Conservation (phyloP, 1,140 invertebrate species). For the Phymorhynchus buccinoides region DNA sequence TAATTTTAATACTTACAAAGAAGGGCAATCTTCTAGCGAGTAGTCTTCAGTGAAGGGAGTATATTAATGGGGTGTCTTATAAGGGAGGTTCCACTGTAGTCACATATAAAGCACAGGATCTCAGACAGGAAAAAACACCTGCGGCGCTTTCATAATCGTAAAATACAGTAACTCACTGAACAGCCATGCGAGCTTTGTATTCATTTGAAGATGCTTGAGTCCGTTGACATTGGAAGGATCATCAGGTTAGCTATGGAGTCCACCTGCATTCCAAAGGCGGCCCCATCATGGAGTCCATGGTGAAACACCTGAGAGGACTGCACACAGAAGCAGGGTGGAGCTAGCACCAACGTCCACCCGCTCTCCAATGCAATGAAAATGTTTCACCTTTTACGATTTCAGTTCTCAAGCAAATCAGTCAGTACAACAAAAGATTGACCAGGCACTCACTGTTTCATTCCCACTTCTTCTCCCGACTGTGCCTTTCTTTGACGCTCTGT, state of each 20-base stretch:
- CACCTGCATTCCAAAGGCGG: constrained; percentile 77
- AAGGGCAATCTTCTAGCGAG: no score
- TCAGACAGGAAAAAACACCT: no score
- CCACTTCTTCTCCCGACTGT: constrained; percentile 27
- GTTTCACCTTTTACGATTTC: not conserved
- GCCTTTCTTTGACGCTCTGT: constrained; percentile 20
- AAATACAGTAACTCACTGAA: not conserved
- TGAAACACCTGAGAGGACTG: constrained; percentile 72
- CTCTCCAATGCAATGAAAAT: no score
- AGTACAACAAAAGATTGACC: not conserved
- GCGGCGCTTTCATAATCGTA: no score
- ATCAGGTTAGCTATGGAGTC: constrained; percentile 76
- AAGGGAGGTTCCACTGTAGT: no score
- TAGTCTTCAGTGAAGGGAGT: no score
- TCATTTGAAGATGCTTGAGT: not conserved
- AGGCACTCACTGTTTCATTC: constrained; percentile 35
- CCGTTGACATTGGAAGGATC: constrained; percentile 60
- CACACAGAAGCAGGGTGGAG: constrained; percentile 33
- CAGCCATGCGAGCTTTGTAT: not conserved
- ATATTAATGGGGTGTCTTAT: no score
- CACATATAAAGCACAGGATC: no score
- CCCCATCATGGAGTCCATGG: constrained; percentile 79
- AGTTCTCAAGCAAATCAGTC: not conserved
- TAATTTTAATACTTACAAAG: no score
- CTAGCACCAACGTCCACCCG: no score